Base-by-base conservation (phyloP, 2,888 invertebrate genomes). In the Mesoligia furuncula region DNA sequence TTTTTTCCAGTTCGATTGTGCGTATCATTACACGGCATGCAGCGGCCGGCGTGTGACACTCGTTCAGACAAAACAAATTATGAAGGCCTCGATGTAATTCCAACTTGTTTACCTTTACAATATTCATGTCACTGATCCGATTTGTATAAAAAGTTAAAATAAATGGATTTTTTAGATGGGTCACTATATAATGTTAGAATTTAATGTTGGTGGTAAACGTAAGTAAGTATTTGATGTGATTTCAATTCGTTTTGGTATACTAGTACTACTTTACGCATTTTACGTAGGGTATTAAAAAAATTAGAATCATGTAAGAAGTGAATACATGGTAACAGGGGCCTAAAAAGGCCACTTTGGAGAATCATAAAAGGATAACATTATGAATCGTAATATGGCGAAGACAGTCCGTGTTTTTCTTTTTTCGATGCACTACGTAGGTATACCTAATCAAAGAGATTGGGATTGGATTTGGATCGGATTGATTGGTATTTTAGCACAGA, bases 1-100 rank as follows among this genome's bases (percentile, higher is more conserved):
- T 91, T 92, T 93, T 93, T 93, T 93, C 93, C 93, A 92, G 88
- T 87, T 87, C 83, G 86, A 87, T 88, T 90, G 82, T 87, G 85
- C 45, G 67, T 64, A 65, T 72, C 62, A 65, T 83, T 75, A 64
- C 39, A 45, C 27, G 48, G n/a, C 70, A 69, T 80, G 75, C 76
- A 62, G 65, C 54, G 48, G 24, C 67, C 54, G 77, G 64, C 59
- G 59, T 45, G 45, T 48, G 61, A 82, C 80, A 88, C 83, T 85
- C 62, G 75, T 79, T 84, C 84, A 81, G 78, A 85, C 85, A 80
- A 87, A 89, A 88, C 87, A 78, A 84, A 84, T 87, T 83, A 83
- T 78, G 86, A 90, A 90, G 89, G 88, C 83, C 87, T 88, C 79
- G 71, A 83, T 84, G 64, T 75, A 80, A 78, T 83, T 74, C 77